phyloP scores from a whole-genome alignment of 2,113 vertebrate genomes.

The Hippocampus zosterae region DNA sequence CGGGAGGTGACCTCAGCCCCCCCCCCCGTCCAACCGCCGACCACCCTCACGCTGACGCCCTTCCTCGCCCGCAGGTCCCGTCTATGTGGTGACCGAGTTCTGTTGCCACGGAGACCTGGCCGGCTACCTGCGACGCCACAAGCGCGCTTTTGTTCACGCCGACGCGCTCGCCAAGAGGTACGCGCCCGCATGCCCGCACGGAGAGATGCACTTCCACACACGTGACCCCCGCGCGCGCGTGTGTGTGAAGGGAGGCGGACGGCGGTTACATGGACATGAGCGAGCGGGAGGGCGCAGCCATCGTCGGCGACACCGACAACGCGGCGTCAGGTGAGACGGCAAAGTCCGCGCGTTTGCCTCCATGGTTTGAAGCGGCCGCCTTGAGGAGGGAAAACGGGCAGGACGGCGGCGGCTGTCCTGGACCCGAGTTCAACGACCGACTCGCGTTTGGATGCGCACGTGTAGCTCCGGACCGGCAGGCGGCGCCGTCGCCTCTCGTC shows the following conservation, averaged over 20 bases:
- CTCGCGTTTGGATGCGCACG: not conserved
- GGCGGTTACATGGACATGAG: constrained; percentile 93
- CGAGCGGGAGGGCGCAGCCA: constrained; percentile 75
- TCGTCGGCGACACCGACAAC: constrained; percentile 78
- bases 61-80: constrained; percentile 72
- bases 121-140: constrained; percentile 87
- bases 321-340: constrained; percentile 37
- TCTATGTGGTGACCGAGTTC: constrained; percentile 92
- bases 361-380: too few relatives aligned
- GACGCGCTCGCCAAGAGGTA: constrained; percentile 45
- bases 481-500: constrained; percentile 66
- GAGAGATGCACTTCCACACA: too few relatives aligned
- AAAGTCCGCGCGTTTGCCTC: not conserved
- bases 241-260: constrained; percentile 68
- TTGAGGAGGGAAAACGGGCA: too few relatives aligned
- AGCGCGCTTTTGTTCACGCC: constrained; percentile 74
- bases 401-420: too few relatives aligned
- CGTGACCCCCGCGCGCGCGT: too few relatives aligned
- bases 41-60: too few relatives aligned
- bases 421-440: too few relatives aligned
- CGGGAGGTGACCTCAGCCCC: constrained; percentile 37
- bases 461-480: constrained; percentile 71
- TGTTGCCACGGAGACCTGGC: constrained; percentile 90
- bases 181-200: not conserved
- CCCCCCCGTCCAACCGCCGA: not conserved